Conservation (phyloP, 2,113 vertebrate species). For the Mustela nigripes region DNA sequence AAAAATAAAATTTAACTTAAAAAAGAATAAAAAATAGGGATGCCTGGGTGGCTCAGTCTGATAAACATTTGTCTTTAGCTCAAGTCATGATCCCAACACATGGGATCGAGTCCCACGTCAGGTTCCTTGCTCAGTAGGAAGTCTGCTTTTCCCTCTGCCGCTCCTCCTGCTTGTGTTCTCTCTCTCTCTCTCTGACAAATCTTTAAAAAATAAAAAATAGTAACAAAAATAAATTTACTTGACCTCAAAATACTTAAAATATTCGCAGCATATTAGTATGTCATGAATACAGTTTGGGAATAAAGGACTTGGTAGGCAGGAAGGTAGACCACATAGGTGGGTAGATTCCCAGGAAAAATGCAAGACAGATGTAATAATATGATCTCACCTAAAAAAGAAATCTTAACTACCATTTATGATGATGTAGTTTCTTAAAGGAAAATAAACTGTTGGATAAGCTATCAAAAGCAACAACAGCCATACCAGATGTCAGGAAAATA, state of each 20-base stretch:
- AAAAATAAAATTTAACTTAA: neutral
- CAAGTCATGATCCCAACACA: too few species aligned
- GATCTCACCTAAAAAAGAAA: neutral
- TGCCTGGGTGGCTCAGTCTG: too few species aligned
- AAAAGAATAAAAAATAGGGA: neutral
- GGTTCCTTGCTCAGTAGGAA: too few species aligned
- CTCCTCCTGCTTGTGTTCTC: too few species aligned
- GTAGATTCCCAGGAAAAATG: neutral
- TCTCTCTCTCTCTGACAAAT: too few species aligned
- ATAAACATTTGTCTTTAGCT: too few species aligned
- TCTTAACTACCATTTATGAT: conserved; percentile 9
- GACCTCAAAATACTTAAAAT: neutral
- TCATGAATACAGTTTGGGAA: conserved; percentile 28
- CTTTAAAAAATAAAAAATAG: neutral
- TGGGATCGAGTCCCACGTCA: too few species aligned
- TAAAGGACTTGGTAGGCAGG: conserved; percentile 10
- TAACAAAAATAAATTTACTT: neutral
- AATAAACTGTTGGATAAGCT: conserved; percentile 55
- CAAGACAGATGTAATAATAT: conserved; percentile 6
- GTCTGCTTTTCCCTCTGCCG: too few species aligned
- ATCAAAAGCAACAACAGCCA: conserved; percentile 42
- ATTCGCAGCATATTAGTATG: neutral
- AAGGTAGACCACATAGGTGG: neutral
- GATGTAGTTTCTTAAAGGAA: conserved; percentile 55
- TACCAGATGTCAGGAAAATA: conserved; percentile 22